Conservation (phyloP, 2,113 vertebrate genomes). For the Ciconia stormi region DNA sequence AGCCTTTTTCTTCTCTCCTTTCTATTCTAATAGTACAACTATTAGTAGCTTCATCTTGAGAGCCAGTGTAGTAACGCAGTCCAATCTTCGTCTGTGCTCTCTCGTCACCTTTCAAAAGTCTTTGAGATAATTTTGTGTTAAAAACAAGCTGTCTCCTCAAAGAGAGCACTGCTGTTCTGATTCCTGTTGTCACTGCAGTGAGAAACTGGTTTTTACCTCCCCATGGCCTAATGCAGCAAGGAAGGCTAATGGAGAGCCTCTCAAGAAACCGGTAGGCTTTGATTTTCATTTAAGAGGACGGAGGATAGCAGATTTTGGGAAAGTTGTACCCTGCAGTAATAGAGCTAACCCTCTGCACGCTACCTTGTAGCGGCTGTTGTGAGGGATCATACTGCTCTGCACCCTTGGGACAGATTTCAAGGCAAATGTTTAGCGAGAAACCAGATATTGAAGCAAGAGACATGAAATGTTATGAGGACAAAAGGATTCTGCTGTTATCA, state of each 20-base stretch:
- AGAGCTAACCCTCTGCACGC: neutral
- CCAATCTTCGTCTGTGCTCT: neutral
- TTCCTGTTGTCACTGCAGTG: neutral
- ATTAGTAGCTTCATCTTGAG: neutral
- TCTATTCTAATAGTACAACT: neutral
- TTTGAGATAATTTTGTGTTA: neutral
- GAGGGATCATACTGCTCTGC: neutral
- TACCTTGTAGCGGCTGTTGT: neutral
- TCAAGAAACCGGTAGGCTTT: neutral
- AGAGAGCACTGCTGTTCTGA: neutral
- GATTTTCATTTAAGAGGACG: neutral
- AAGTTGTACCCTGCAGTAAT: neutral
- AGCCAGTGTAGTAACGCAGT: neutral
- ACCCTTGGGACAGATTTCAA: neutral
- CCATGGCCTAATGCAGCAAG: neutral
- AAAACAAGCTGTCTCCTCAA: neutral
- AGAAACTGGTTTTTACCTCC: neutral
- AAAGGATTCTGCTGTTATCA: slow-evolving; percentile 33
- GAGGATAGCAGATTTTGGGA: neutral
- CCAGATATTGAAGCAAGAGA: neutral
- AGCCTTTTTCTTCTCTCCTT: neutral
- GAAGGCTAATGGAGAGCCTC: neutral
- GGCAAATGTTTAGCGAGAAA: neutral
- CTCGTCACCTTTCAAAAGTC: neutral
- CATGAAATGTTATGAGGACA: neutral